Base-by-base conservation (phyloP, 2,113 vertebrate species). In the Callipepla californica region DNA sequence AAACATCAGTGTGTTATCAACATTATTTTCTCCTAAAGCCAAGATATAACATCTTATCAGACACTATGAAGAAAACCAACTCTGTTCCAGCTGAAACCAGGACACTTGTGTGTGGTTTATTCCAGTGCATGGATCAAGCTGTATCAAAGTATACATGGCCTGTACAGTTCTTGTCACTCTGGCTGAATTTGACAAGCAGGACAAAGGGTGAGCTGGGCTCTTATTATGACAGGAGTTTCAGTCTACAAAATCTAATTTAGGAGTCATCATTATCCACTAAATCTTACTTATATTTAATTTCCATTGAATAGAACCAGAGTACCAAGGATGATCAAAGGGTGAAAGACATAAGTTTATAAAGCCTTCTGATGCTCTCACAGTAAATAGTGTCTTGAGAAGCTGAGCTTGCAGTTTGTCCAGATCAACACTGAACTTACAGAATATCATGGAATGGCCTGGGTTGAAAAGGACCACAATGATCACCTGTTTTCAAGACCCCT, bases 281-380 rank as follows among this genome's bases (percentile, higher is more conserved):
- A 76, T 32, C 17, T 58, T 42, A 59, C 3, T 18, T 47, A 1
- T 9, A 23, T 82, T 75, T 12, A 55, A 38, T 83, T 26, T 36
- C 5, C 21, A 15, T 16, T 26, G 26, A 74, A 62, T 70, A 65
- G 62, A 80, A 44, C 0, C 53, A 47, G 10, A 55, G 20, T 38
- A 36, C 66, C 53, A 6, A 12, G n/a, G 7, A 36, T 59, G 11
- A 72, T 38, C 23, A 42, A 34, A 20, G 42, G 3, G 3, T 0
- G 0, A 76, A 85, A 87, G 36, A 23, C 21, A 8, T 30, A 61
- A 66, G 5, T 13, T 23, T 59, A 13, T 28, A 86, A 78, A 80
- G 13, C 17, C 51, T 25, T 88, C 17, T 2, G 2, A 14, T 38
- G 11, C 5, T 69, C 61, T 44, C 25, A 57, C 23, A 57, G 48